Base-by-base conservation (phyloP, 1,140 invertebrate genomes). In the Drosophila watanabei region DNA sequence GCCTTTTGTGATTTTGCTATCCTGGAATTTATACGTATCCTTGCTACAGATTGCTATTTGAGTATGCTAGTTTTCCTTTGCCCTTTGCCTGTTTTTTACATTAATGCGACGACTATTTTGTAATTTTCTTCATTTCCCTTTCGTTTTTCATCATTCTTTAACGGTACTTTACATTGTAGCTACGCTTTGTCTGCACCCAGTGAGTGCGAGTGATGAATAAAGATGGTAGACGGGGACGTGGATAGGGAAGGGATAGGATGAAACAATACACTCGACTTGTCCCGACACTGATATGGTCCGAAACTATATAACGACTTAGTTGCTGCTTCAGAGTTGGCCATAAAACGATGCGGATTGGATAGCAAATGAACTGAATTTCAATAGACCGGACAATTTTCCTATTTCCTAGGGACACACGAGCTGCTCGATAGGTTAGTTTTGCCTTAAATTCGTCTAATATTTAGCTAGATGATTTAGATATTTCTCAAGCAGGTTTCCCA, bases 81-180 rank as follows among this genome's bases (percentile, higher is more conserved):
- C 33, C 28, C 62, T 49, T 59, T 41, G 49, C 24, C 32, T 51
- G 60, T 61, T 75, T 75, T 73, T 79, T 82, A 82, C 68, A 81
- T 54, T 82, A 86, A 49, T 82, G 51, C 58, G 83, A 75, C 56
- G 83, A 79, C 60, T 83, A 80, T 70, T 61, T 73, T 87, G 80
- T 65, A 77, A 79, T 88, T 80, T 80, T 41, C 49, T 56, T 49
- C 61, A 48, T 80, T 69, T 79, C 43, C 39, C 30, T 43, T 68
- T 58, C 56, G 37, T 49, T 66, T 43, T 64, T 60, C 75, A 48
- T 43, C 60, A 58, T 54, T 63, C 60, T 77, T 77, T 51, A 84
- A 77, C 84, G 84, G 88, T 91, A 87, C 80, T 84, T 85, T 88
- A 91, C 85, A 88, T 89, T 88, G 85, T 88, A 89, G 85, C 80